phyloP scores from a whole-genome alignment of 1,140 invertebrate species.

The Scaptomyza hsui region DNA sequence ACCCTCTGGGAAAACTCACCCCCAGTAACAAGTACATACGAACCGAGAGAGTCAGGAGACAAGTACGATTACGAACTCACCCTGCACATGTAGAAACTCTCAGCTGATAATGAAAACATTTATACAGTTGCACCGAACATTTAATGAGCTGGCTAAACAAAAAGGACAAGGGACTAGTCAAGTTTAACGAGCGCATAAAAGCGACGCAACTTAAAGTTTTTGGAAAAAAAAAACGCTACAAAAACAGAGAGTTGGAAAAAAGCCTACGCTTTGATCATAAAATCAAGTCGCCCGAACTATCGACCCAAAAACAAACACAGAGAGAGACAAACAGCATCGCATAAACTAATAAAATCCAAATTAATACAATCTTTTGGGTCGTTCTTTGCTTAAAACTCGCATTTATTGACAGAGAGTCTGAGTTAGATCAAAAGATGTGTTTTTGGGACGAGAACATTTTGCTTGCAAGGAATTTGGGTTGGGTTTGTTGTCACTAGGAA shows the following conservation, averaged over 20 bases:
- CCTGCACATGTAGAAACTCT: conserved; percentile 49
- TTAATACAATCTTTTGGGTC: conserved; percentile 75
- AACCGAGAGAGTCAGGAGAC: conserved; percentile 1
- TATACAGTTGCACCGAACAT: conserved; percentile 30
- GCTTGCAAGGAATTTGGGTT: conserved; percentile 54
- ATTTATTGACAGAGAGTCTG: conserved; percentile 67
- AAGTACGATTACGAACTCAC: conserved; percentile 52
- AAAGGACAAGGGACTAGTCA: conserved; percentile 39
- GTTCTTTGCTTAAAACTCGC: conserved; percentile 6
- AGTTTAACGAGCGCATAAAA: conserved; percentile 47
- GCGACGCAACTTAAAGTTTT: conserved; percentile 55
- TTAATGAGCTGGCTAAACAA: conserved; percentile 25
- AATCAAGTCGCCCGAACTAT: conserved; percentile 48
- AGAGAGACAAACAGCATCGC: conserved; percentile 19
- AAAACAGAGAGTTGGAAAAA: background rate
- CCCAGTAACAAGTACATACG: conserved; percentile 41
- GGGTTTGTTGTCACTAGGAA: conserved; percentile 34
- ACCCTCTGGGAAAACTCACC: conserved; percentile 58
- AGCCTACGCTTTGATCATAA: conserved; percentile 58
- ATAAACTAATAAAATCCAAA: conserved; percentile 74
- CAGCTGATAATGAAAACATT: conserved; percentile 61
- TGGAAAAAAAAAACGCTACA: conserved; percentile 28
- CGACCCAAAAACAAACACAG: conserved; percentile 40
- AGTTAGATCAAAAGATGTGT: conserved; percentile 72
- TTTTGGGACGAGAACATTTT: conserved; percentile 23